Evolutionary conservation across 1,140 invertebrate genomes (phyloP), one percentile per base, ranked within the genome.

Genomic region (Nymphalis io): DNA sequence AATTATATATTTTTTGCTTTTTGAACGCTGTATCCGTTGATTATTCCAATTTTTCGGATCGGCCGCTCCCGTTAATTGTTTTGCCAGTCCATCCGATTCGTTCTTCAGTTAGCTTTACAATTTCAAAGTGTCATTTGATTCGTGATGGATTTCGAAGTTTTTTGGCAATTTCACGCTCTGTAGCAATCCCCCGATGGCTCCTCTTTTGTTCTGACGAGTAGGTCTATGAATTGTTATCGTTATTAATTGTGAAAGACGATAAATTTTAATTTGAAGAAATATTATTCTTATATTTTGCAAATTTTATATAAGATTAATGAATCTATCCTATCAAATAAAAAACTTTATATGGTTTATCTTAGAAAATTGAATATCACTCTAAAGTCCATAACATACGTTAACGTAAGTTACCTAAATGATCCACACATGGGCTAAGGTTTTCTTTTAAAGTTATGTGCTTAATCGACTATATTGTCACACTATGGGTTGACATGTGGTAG

Each of bases 101-200:
- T 85, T 85, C 88, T 86, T 88, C 85, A 85, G 86, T 89, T 87
- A 86, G 83, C 82, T 90, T 89, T 88, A 88, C 88, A 90, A 89
- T 90, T 91, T 89, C 84, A 85, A 87, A 89, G 84, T 91, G 86
- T 89, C 87, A 87, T 91, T 91, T 91, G 87, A 88, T 82, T 88
- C 85, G 88, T 91, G 88, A 91, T 91, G 87, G 88, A 88, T 89
- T 87, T 84, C 76, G 76, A 81, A 82, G 80, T 85, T 88, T 88
- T 90, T 89, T 88, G 83, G 74, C 87, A 89, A 91, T 90, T 89
- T 90, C 87, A 90, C 85, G 88, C 76, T 85, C 80, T 83, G 78
- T 74, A 75, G 80, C 80, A 51, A 80, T 81, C 83, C 83, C 51
- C 80, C 87, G 78, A 82, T 85, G 82, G 80, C 78, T 81, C 82